Percentiles rank a stretch among this genome's conserved stretches.
These are phyloP conservation scores for Crambe crambe DNA, from an alignment of 37 sponge, comb jelly and placozoan genomes.

Conservation along the genomic window DNA sequence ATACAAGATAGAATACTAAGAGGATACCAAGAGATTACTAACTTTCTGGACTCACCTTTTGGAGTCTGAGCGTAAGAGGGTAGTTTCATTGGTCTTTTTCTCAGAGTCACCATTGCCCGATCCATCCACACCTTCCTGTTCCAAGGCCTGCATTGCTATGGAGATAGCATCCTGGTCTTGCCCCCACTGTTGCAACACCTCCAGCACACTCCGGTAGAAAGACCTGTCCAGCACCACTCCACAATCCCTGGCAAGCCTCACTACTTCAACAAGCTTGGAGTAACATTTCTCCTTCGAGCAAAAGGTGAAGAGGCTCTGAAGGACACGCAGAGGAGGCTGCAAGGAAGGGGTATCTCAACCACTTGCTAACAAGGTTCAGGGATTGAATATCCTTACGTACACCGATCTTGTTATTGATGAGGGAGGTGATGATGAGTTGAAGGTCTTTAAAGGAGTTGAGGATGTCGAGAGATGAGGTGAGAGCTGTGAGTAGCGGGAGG, in stretches of 20 bases:
- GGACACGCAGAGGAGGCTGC: constrained; percentile 17
- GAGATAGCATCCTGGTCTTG: constrained; percentile 37
- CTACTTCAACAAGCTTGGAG: constrained; percentile 20
- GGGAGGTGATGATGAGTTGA: not conserved
- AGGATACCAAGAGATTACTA: too few relatives aligned
- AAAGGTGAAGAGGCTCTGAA: constrained; percentile 3
- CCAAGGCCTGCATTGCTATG: not conserved
- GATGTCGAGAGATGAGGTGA: not conserved
- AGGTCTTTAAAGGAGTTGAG: not conserved
- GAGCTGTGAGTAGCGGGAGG: constrained; percentile 5
- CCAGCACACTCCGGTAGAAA: constrained; percentile 29
- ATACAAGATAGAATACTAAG: too few relatives aligned
- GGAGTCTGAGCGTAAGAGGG: not conserved
- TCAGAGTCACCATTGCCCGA: not conserved
- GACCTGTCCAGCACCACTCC: constrained; percentile 6
- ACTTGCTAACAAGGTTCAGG: too few relatives aligned
- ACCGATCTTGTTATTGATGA: not conserved
- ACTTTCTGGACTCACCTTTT: too few relatives aligned
- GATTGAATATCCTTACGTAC: not conserved
- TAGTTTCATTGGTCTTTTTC: not conserved
- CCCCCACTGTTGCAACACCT: constrained; percentile 34
- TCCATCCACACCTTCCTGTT: not conserved
- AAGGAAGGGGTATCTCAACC: not conserved
- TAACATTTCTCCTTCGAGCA: constrained; percentile 20
- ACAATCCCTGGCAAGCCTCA: constrained; percentile 8